Evolutionary conservation across 1,140 invertebrate genomes (phyloP).

Genomic region (Colletes gigas): DNA sequence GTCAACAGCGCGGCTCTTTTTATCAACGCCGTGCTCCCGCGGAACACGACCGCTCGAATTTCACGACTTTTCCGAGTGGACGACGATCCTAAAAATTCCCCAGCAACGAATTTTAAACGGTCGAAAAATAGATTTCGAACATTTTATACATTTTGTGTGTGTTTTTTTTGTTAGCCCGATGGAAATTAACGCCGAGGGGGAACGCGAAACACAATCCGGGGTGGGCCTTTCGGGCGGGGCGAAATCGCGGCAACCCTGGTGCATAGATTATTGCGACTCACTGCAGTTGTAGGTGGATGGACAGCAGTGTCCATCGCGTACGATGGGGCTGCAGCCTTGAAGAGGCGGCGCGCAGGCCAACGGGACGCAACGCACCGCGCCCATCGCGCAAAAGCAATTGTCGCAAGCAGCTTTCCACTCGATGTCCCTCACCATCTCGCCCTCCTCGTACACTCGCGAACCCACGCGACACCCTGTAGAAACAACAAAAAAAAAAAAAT

Average conservation of each 20-base stretch:
- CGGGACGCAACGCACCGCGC: constrained; percentile 87
- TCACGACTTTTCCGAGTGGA: neutral
- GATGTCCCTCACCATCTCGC: constrained; percentile 86
- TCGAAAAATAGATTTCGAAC: no score
- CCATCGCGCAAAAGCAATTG: constrained; percentile 91
- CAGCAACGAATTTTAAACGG: no score
- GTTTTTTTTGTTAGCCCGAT: neutral
- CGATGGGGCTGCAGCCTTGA: constrained; percentile 88
- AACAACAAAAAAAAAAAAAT: constrained; percentile 52
- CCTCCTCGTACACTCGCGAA: constrained; percentile 85
- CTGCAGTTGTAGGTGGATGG: constrained; percentile 91
- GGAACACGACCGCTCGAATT: neutral
- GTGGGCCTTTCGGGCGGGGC: constrained; percentile 13
- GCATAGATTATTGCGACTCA: constrained; percentile 76
- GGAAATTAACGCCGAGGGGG: no score
- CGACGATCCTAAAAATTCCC: neutral
- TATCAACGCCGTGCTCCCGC: neutral
- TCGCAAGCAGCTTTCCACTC: constrained; percentile 84
- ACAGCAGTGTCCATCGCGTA: constrained; percentile 90
- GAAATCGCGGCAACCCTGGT: constrained; percentile 29
- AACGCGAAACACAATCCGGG: constrained; percentile 49
- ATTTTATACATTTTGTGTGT: no score
- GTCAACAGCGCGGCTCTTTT: neutral
- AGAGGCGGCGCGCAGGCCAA: constrained; percentile 88
- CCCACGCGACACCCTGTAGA: constrained; percentile 85